phyloP scores from a whole-genome alignment of 2,113 vertebrate species.

The Planiliza haematocheilus region DNA sequence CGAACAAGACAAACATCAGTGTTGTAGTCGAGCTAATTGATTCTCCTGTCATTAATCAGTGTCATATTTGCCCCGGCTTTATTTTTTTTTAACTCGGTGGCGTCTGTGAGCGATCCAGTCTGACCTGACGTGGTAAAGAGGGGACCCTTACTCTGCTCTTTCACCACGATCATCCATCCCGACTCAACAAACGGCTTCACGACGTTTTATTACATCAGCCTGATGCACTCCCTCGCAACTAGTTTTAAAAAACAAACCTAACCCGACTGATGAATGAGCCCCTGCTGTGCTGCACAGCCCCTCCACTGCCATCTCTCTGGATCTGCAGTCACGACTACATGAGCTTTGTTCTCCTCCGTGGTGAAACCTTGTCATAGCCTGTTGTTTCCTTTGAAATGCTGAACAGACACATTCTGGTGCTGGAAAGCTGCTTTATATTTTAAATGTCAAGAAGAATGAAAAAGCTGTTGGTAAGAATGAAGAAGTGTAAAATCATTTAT shows the following conservation, averaged over 20 bases:
- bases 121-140: conserved; percentile 22
- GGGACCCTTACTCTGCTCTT: conserved; percentile 44
- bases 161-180: conserved; percentile 38
- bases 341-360: conserved; percentile 10
- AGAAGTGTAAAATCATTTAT: no score
- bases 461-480: no score
- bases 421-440: not conserved
- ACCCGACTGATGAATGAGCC: conserved; percentile 45
- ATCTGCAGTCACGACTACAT: conserved; percentile 24
- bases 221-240: conserved; percentile 32
- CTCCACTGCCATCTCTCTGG: conserved; percentile 16
- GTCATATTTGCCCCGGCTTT: conserved; percentile 41
- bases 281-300: not conserved
- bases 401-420: not conserved
- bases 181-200: conserved; percentile 39
- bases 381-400: not conserved
- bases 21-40: conserved; percentile 58
- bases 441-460: no score
- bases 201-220: conserved; percentile 25
- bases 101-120: conserved; percentile 14
- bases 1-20: conserved; percentile 42
- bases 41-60: conserved; percentile 63
- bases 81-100: not conserved
- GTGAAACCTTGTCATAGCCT: conserved; percentile 15
- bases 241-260: conserved; percentile 35